Evolutionary conservation across 2,797 vertebrate genomes (phyloP), one percentile per base, ranked within the genome.

Genomic region (Sebastes steindachneri): DNA sequence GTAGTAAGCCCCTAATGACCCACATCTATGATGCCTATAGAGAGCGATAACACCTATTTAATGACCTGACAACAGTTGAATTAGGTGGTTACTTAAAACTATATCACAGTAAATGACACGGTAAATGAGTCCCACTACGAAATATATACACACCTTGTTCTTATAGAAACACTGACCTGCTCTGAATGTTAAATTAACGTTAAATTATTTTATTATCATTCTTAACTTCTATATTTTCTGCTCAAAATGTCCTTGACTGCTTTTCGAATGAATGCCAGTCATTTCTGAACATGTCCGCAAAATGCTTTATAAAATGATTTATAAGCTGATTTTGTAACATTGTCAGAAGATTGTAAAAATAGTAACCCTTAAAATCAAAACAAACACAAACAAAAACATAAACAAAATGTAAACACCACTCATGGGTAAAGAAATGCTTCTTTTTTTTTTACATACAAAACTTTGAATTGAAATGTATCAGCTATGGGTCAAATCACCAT

Each of bases 321-420:
- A 19, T 21, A 58, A 35, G 25, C 26, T 60, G 10, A 35, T 25
- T 63, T 15, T 58, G 12, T 48, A 58, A 53, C 63, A 53, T 37
- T 41, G 60, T 11, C n/a, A 73, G 21, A 31, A 15, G 28, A 70
- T 9, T 23, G 31, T 48, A 7, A 72, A 48, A 29, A 33, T 15
- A 3, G 41, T 48, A 29, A 55, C 48, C 15, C 63, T 45, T 25
- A 37, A 68, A 67, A 69, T 45, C 11, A 64, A 75, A 84, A 73
- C 58, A 23, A 65, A 73, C 73, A 76, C 21, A 71, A 21, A 66
- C 7, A 73, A 71, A 72, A 71, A 85, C 21, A 81, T 26, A 21
- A 82, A 82, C 7, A 86, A 75, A 80, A 83, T 77, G 68, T 70
- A 35, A 83, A 73, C 79, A 77, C 54, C 41, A 68, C 67, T 78